Conservation (phyloP, 2,113 vertebrate species). For the Antidorcas marsupialis region DNA sequence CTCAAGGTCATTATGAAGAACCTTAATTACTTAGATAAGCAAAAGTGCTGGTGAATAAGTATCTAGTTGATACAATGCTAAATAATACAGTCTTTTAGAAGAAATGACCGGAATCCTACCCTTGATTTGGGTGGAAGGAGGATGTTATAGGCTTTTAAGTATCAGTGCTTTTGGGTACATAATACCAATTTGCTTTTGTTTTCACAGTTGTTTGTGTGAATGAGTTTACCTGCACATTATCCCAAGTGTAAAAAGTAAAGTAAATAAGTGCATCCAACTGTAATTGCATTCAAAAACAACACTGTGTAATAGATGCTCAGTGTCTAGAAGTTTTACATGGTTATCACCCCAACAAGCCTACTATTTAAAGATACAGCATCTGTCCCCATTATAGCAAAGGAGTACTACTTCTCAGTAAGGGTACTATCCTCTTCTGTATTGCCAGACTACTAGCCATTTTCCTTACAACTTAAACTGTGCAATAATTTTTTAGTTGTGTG, state of each 20-base stretch:
- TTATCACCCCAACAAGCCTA: neutral
- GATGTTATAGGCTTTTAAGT: neutral
- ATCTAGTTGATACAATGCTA: neutral
- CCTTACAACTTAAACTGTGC: constrained; percentile 19
- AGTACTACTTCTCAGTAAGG: constrained; percentile 18
- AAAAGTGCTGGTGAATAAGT: neutral
- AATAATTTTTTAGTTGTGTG: constrained; percentile 19
- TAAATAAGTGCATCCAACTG: constrained; percentile 17
- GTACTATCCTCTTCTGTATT: neutral
- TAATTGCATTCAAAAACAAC: neutral
- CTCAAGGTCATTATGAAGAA: constrained; percentile 14
- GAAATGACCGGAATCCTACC: neutral
- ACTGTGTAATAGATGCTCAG: neutral
- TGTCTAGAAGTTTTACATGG: neutral
- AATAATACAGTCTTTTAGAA: constrained; percentile 12
- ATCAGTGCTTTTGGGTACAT: neutral
- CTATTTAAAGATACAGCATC: constrained; percentile 18
- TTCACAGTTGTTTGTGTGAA: constrained; percentile 35
- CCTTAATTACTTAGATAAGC: constrained; percentile 16
- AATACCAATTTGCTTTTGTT: constrained; percentile 26
- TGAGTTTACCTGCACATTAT: constrained; percentile 25
- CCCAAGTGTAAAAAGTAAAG: constrained; percentile 24
- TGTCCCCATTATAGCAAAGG: neutral
- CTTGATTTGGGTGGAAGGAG: constrained; percentile 11
- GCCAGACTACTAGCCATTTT: neutral